Base-by-base conservation (phyloP, 2,113 vertebrate genomes). In the Heterotis niloticus region DNA sequence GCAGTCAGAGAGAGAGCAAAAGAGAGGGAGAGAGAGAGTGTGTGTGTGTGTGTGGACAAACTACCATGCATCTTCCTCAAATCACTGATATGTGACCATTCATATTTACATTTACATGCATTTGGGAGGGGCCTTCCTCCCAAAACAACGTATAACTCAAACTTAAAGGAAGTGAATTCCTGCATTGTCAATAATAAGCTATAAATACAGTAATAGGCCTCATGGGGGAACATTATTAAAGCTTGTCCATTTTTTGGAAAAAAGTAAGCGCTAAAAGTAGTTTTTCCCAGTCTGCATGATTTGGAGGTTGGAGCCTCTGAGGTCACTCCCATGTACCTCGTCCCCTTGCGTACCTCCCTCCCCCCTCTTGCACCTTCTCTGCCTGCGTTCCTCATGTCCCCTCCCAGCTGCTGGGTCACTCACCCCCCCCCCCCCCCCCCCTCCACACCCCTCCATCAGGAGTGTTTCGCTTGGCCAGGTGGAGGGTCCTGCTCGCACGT, bases 401-500 rank as follows among this genome's bases (percentile, higher is more conserved):
- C 64, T 79, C 81, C 14, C 62, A 17, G n/a, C 34, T 29, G 16
- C 23, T 5, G 44, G n/a, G 13, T 51, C 23, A 28, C 23, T n/a
- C n/a, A n/a, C n/a, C n/a, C 26, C 72, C 68, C 82, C 54, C 56
- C 10, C 29, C 57, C 67, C 59, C n/a, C 10, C 74, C 17, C 54
- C 52, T 17, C 44, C 12, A 57, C 65, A 60, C 24, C 24, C 79
- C 71, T 70, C n/a, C 44, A 23, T 75, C 81, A 57, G 57, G n/a
- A 17, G 56, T 69, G 76, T 82, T 80, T 80, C 81, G 81, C 78
- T 72, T 79, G 79, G 73, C 71, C 78, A 85, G 77, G 82, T 81
- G 79, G 83, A 83, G 34, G 76, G 76, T 54, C 4, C 26, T 78
- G 84, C 83, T 89, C 81, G 81, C 75, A 78, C 67, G 75, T 85